phyloP scores from a whole-genome alignment of 2,113 vertebrate species.

The Pteruthius melanotis region DNA sequence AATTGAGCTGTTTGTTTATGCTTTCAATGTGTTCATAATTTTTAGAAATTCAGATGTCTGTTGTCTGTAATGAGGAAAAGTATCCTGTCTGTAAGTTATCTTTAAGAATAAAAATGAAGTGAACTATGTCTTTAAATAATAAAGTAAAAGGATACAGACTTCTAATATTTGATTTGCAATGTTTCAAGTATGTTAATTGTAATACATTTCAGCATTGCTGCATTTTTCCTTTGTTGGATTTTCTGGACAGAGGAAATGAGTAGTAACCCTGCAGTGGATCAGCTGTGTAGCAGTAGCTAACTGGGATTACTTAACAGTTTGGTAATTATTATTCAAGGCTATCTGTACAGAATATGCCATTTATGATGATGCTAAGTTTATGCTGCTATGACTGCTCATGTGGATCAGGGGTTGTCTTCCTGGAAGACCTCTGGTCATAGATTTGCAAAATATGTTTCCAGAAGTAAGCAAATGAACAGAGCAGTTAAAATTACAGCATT shows the following conservation, averaged over 20 bases:
- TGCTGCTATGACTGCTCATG: neutral
- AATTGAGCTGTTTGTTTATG: neutral
- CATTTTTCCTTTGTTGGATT: neutral
- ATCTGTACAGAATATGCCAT: neutral
- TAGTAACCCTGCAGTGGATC: neutral
- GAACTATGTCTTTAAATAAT: neutral
- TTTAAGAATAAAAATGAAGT: neutral
- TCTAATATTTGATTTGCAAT: neutral
- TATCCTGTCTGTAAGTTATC: neutral
- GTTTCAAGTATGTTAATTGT: neutral
- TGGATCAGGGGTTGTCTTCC: neutral
- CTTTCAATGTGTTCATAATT: neutral
- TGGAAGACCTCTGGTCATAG: neutral
- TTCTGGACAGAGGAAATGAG: neutral
- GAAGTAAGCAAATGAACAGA: neutral
- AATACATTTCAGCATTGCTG: neutral
- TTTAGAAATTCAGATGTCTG: neutral
- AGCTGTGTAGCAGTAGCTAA: neutral
- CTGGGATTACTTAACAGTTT: neutral
- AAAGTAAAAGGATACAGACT: neutral
- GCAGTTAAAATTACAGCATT: neutral
- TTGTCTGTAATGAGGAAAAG: neutral
- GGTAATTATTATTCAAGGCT: neutral
- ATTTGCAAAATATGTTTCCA: neutral
- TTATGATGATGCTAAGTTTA: neutral